Percentiles rank a stretch among this genome's conserved stretches.
These are phyloP conservation scores for Eunapius fragilis DNA, from an alignment of 37 sponge, comb jelly and placozoan species.

Conservation along the genomic window DNA sequence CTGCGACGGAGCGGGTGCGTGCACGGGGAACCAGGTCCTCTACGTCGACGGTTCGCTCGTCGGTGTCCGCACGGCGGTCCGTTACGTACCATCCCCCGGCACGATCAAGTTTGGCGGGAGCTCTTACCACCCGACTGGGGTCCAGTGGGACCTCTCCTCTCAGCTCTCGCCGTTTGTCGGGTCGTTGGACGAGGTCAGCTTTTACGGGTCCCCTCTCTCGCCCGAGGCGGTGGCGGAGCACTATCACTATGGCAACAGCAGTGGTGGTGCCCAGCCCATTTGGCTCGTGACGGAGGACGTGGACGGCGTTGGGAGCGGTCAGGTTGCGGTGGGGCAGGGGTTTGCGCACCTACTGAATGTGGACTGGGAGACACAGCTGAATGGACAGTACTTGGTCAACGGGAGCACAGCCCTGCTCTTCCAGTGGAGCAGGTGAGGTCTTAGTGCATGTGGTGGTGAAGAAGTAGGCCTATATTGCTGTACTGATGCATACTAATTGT, in stretches of 20 bases:
- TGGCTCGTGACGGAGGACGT: constrained; percentile 38
- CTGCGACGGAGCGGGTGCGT: background rate
- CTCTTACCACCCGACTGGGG: background rate
- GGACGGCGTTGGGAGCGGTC: constrained; percentile 29
- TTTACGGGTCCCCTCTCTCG: constrained; percentile 35
- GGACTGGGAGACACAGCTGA: constrained; percentile 27
- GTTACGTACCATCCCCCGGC: constrained; percentile 1
- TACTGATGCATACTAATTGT: too few species aligned
- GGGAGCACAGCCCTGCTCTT: constrained; percentile 17
- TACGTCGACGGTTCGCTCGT: constrained; percentile 1
- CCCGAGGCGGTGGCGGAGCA: constrained; percentile 4
- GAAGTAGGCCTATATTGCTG: background rate
- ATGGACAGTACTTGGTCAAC: background rate
- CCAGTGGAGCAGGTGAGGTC: constrained; percentile 69
- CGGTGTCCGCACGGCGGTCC: background rate
- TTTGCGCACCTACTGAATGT: constrained; percentile 11
- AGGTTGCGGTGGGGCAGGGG: background rate
- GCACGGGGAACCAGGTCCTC: constrained; percentile 27
- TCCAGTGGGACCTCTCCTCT: too few species aligned
- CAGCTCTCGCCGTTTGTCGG: constrained; percentile 48
- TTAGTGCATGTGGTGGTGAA: background rate
- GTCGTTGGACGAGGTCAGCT: constrained; percentile 50
- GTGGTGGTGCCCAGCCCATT: constrained; percentile 61
- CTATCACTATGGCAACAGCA: constrained; percentile 56
- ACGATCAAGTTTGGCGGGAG: constrained; percentile 48